Percentiles rank a stretch among this genome's conserved stretches.
These are phyloP conservation scores for Cantharis rufa DNA, from an alignment of 2,888 invertebrate species.

Conservation along the genomic window DNA sequence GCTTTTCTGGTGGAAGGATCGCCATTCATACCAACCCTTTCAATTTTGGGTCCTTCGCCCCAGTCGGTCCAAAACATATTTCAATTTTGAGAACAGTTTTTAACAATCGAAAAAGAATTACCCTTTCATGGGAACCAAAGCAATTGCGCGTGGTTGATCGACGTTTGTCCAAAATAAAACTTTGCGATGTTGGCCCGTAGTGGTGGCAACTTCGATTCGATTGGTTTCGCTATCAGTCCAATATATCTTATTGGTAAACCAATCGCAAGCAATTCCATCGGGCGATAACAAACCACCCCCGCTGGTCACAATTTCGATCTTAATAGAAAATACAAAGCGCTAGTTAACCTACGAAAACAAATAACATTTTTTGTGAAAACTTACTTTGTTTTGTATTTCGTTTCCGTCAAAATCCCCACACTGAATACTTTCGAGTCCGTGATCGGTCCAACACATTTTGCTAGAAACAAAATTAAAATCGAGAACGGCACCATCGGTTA, in stretches of 20 bases:
- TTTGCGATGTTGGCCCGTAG: constrained; percentile 76
- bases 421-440: constrained; percentile 81
- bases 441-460: constrained; percentile 90
- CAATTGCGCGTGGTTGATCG: constrained; percentile 86
- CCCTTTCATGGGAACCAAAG: constrained; percentile 77
- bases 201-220: constrained; percentile 84
- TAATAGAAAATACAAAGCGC: neutral
- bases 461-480: constrained; percentile 82
- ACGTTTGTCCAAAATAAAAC: constrained; percentile 89
- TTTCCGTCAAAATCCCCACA: constrained; percentile 67
- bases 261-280: constrained; percentile 88
- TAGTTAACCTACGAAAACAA: neutral
- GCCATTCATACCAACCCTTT: constrained; percentile 88
- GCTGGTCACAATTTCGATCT: constrained; percentile 58
- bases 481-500: constrained; percentile 80
- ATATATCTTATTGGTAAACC: constrained; percentile 89
- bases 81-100: neutral
- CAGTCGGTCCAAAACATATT: constrained; percentile 90
- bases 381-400: constrained; percentile 63
- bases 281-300: constrained; percentile 75
- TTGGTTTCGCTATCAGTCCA: constrained; percentile 91
- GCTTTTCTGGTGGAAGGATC: constrained; percentile 73
- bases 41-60: constrained; percentile 92
- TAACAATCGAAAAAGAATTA: constrained; percentile 41
- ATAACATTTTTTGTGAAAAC: neutral